Base-by-base conservation (phyloP, 2,113 vertebrate genomes). In the Tamias sibiricus region DNA sequence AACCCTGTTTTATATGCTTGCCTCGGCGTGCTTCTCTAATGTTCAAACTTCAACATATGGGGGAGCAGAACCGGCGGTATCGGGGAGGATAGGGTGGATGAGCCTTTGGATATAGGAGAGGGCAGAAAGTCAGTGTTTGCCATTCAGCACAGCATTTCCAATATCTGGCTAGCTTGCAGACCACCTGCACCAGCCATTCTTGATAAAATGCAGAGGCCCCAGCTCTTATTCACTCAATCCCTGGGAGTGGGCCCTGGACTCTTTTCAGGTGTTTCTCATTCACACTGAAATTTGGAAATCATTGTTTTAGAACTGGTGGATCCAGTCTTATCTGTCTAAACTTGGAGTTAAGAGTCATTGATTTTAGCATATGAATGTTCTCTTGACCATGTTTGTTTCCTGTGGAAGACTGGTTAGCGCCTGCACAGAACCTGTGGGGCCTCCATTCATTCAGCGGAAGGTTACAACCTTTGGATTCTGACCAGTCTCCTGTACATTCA, bases 301-400 rank as follows among this genome's bases (percentile, higher is more conserved):
- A 82, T 90, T 97, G 72, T 80, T 92, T 92, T 90, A 88, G 30
- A 94, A 71, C 76, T 87, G 64, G 75, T 54, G 14, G 49, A 92
- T 76, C 84, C 47, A 62, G 82, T 71, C 76, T 92, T 88, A 92
- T 71, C 22, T 35, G 62, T 80, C 87, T 40, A 77, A 90, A 83
- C 42, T 87, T 94, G 69, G 74, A 95, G 11, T 87, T 85, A 81
- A 81, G 57, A 92, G 47, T 93, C 79, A 22, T 3, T 87, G 75
- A 54, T 95, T 84, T n/a, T 83, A 95, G 71, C 62, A 79, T 86
- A 71, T 86, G 57, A 42, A 80, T 71, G 19, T 57, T 49, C 35
- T 75, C 64, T 80, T 87, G 37, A 76, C 30, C 10, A 19, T 35
- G 72, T 66, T 24, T 52, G 26, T 82, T 72, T 80, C 76, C 62